Evolutionary conservation across 1,140 invertebrate genomes (phyloP).

Genomic region (Anoplophora glabripennis): DNA sequence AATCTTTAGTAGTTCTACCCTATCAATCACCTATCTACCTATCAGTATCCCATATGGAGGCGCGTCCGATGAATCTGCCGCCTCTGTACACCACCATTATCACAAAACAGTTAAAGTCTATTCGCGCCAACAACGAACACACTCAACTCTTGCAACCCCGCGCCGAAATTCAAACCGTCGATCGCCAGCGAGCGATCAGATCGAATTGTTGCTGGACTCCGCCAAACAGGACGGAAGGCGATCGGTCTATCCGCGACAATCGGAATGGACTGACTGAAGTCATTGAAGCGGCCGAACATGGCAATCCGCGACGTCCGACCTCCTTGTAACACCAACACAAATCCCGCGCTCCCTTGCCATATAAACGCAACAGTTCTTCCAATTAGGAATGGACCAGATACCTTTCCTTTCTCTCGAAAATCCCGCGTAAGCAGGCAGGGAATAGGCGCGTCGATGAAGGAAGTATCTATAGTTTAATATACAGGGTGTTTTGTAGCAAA

Average conservation of each 20-base stretch:
- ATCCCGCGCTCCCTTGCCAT: slow-evolving; percentile 26
- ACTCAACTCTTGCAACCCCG: slow-evolving; percentile 16
- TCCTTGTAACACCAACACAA: slow-evolving; percentile 30
- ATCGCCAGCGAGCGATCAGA: slow-evolving; percentile 12
- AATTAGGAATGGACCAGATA: slow-evolving; percentile 16
- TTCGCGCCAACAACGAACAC: slow-evolving; percentile 18
- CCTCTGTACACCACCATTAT: slow-evolving; percentile 30
- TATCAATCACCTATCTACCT: slow-evolving; percentile 12
- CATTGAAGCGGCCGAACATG: slow-evolving; percentile 37
- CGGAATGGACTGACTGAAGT: slow-evolving; percentile 22
- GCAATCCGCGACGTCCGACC: slow-evolving; percentile 22
- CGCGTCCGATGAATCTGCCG: slow-evolving; percentile 18
- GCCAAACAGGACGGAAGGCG: not conserved
- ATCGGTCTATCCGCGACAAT: slow-evolving; percentile 5
- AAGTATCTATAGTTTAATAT: too few species aligned
- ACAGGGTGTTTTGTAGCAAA: too few species aligned
- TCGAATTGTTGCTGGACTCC: not conserved
- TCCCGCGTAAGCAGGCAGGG: not conserved
- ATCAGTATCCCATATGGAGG: slow-evolving; percentile 24
- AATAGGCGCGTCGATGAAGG: too few species aligned
- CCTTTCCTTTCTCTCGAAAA: not conserved
- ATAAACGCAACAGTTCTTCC: slow-evolving; percentile 9
- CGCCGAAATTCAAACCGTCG: slow-evolving; percentile 10
- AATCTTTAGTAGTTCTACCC: not conserved
- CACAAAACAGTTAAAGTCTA: slow-evolving; percentile 15